Base-by-base conservation (phyloP, 2,888 invertebrate genomes). In the Nomada ruficornis region DNA sequence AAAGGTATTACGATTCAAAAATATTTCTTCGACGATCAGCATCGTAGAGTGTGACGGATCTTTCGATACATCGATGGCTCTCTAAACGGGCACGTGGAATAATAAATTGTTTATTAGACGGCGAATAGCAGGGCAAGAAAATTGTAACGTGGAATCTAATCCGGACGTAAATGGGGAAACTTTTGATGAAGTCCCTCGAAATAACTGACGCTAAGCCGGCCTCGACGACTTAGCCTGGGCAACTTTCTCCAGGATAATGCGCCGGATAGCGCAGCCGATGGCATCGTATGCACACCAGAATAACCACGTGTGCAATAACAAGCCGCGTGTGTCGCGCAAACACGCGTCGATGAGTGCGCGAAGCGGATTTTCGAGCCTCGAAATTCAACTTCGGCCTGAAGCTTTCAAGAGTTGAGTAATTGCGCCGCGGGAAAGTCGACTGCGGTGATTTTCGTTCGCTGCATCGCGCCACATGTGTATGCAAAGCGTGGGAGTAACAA, bases 161-260 rank as follows among this genome's bases (percentile, higher is more conserved):
- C 82, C 82, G 62, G 60, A 63, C 62, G 67, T 55, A 75, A 75
- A 77, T 73, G 78, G 55, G 75, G 69, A 81, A 85, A 85, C 83
- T 83, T 83, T 83, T 80, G 84, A 83, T 78, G 77, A 83, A 83
- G 75, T 75, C 76, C 42, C 76, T 74, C 81, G 78, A 59, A 85
- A 83, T 78, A 83, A 85, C 80, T 73, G 70, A 74, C 73, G 72
- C 70, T 82, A 82, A 82, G 69, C 76, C 72, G 64, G 50, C 13
- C 13, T n/a, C 13, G 57, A 47, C 67, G 55, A 68, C 70, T 82
- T 82, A 67, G 63, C 65, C 73, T 50, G 10, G 44, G 26, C 68
- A 83, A 83, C 64, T 79, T 83, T 68, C 71, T 18, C 11, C 13
- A 20, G 68, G 64, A 73, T 83, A 82, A 81, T 81, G 52, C 73